Base-by-base conservation (phyloP, 1,140 invertebrate genomes). In the Berghia stephanieae region DNA sequence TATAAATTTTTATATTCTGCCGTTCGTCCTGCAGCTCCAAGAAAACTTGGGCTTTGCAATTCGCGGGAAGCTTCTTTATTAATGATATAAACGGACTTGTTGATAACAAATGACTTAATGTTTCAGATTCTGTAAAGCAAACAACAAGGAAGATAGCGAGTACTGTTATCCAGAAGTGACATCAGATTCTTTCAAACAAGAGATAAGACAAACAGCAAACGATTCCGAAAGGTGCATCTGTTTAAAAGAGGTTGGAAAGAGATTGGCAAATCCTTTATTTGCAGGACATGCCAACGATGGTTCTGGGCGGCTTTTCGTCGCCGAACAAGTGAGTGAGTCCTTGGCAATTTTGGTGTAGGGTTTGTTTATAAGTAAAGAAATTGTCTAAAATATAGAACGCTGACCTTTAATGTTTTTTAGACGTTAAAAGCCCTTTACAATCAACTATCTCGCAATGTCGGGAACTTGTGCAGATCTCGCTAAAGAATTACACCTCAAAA, bases 141-240 rank as follows among this genome's bases (percentile, higher is more conserved):
- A 24, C n/a, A n/a, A n/a, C 3, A 67, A 87, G 2, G 44, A 60
- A 8, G 88, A 89, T 66, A 44, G 69, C 16, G 84, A 87, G 38
- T 89, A 88, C 60, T 89, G 88, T 57, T 89, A 85, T 71, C 88
- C 88, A 10, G 86, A 86, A 31, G 76, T 88, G 79, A 18, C 27
- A 46, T 0, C 24, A 52, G 16, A 3, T 72, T 55, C 46, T 72
- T 21, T 16, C 44, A 31, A 72, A 72, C 38, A 13, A 52, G 31
- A 55, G 42, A 3, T 2, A n/a, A 34, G 24, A 24, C 72, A 75
- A 31, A 83, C 83, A 60, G 44, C 63, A 10, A 63, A n/a, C 46
- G 46, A 63, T 40, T 31, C 52, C 6, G 1, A 24, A 2, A 73
- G 67, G 18, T 89, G 88, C 80, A 63, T 89, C 3, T 89, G 88